A percentile compares a stretch with the other conserved stretches of the same genome.
Conservation (phyloP, 2,797 vertebrate species). For the Hoplostethus atlanticus region DNA sequence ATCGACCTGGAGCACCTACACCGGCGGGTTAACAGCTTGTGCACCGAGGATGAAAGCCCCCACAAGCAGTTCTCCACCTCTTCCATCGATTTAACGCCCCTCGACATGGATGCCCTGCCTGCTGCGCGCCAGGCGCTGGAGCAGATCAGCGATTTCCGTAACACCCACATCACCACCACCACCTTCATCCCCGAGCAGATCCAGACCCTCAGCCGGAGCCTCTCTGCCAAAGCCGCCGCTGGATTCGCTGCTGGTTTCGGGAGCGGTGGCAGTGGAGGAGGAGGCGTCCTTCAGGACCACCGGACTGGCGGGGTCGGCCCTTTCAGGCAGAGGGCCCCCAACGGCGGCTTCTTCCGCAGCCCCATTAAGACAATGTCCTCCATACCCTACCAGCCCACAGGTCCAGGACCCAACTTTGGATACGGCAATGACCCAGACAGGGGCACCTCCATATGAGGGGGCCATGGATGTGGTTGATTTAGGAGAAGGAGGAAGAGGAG, state of each 20-base stretch:
- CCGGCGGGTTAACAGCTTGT: slow-evolving; percentile 99
- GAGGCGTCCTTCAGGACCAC: slow-evolving; percentile 91
- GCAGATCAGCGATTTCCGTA: slow-evolving; percentile 99
- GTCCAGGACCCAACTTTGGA: slow-evolving; percentile 95
- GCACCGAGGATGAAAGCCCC: slow-evolving; percentile 99
- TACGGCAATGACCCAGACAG: slow-evolving; percentile 97
- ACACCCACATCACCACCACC: slow-evolving; percentile 99
- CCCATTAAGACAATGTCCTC: slow-evolving; percentile 99
- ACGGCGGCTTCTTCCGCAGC: slow-evolving; percentile 98
- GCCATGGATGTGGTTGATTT: slow-evolving; percentile 49
- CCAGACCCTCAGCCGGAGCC: slow-evolving; percentile 98
- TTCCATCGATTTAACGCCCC: slow-evolving; percentile 97
- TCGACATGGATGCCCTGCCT: slow-evolving; percentile 98
- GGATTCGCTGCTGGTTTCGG: slow-evolving; percentile 93
- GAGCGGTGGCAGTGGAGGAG: slow-evolving; percentile 61
- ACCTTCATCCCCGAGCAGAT: slow-evolving; percentile 99
- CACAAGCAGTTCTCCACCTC: slow-evolving; percentile 99
- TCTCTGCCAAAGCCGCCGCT: slow-evolving; percentile 97
- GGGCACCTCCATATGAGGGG: slow-evolving; percentile 96
- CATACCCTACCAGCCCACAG: slow-evolving; percentile 97
- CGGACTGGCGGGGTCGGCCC: slow-evolving; percentile 93
- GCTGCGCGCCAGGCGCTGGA: slow-evolving; percentile 97
- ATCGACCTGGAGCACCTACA: slow-evolving; percentile 99
- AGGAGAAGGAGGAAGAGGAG: slow-evolving; percentile 24
- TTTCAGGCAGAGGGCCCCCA: slow-evolving; percentile 98